These are phyloP conservation scores for Hirundichthys speculiger DNA, from an alignment of 2,113 vertebrate species.

Conservation along the genomic window DNA sequence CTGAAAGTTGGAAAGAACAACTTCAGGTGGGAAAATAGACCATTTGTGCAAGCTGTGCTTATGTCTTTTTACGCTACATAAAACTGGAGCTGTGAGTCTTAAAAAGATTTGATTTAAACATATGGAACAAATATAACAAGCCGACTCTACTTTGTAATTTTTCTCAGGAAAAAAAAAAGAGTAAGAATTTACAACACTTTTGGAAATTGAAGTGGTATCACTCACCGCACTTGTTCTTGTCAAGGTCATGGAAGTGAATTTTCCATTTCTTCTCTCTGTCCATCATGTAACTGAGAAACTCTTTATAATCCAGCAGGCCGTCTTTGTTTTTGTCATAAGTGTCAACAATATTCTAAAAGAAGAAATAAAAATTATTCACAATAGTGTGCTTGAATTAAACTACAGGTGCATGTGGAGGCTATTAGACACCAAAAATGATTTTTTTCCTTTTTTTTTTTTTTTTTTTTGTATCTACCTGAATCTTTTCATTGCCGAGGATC, in stretches of 20 bases:
- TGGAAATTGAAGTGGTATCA: background rate
- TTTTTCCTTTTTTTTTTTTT: too few relatives aligned
- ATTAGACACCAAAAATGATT: background rate
- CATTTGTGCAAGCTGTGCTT: background rate
- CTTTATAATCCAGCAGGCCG: slow-evolving; percentile 75
- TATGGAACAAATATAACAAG: background rate
- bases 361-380: background rate
- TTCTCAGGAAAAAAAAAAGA: background rate
- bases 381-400: background rate
- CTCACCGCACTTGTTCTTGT: slow-evolving; percentile 81
- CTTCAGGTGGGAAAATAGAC: too few relatives aligned
- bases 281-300: slow-evolving; percentile 80
- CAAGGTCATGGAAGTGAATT: slow-evolving; percentile 78
- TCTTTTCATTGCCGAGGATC: slow-evolving; percentile 69
- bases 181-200: background rate
- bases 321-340: slow-evolving; percentile 76
- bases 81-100: background rate
- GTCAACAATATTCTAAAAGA: slow-evolving; percentile 66
- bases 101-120: background rate
- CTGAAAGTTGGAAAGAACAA: background rate
- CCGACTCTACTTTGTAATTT: background rate
- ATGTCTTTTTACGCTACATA: background rate
- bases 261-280: slow-evolving; percentile 81
- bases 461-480: slow-evolving; percentile 76
- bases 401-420: too few relatives aligned